These are phyloP conservation scores for Sphaerophoria rueppellii DNA, from an alignment of 2,888 invertebrate genomes.

Conservation along the genomic window DNA sequence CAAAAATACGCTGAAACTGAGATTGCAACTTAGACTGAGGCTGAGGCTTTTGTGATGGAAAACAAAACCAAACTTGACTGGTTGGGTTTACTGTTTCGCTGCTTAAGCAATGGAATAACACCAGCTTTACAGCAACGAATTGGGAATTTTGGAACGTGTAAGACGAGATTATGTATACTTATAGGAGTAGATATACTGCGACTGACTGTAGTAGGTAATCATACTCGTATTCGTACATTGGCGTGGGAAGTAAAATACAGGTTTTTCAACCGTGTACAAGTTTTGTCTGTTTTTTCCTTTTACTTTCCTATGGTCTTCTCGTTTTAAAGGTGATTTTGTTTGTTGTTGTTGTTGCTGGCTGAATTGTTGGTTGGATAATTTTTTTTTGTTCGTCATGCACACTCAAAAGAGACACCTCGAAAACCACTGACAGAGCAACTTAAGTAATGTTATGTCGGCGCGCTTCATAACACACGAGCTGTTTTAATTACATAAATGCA, in stretches of 20 bases:
- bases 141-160: background rate
- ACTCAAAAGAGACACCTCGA: conserved; percentile 21
- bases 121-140: conserved; percentile 22
- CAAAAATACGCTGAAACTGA: too few species aligned
- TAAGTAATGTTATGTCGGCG: conserved; percentile 65
- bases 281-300: conserved; percentile 60
- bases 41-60: background rate
- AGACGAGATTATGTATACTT: background rate
- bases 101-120: conserved; percentile 48
- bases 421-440: conserved; percentile 30
- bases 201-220: background rate
- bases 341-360: conserved; percentile 43
- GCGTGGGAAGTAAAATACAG: conserved; percentile 73
- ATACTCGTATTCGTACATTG: background rate
- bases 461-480: conserved; percentile 69
- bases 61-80: conserved; percentile 23
- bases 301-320: conserved; percentile 60
- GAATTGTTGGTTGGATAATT: too few species aligned
- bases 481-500: conserved; percentile 54
- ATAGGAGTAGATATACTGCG: background rate
- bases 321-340: conserved; percentile 20
- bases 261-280: conserved; percentile 60
- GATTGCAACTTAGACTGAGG: background rate
- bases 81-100: conserved; percentile 53
- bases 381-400: conserved; percentile 9